Conservation (phyloP, 2,888 invertebrate species). For the Phragmatobia fuliginosa region DNA sequence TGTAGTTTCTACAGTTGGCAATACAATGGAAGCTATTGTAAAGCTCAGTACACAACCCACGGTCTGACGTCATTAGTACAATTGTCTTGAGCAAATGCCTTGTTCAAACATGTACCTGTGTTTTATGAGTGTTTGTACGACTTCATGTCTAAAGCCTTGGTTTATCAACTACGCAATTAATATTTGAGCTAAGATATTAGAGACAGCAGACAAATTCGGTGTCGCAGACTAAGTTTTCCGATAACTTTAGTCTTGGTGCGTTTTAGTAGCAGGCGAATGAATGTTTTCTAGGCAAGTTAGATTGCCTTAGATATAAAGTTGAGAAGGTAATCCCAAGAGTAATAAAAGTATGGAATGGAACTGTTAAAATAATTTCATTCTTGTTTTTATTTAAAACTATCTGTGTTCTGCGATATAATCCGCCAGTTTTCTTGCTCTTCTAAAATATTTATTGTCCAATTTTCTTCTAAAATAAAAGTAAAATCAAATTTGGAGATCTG, state of each 20-base stretch:
- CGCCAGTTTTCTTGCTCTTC: no score
- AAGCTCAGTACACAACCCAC: not conserved
- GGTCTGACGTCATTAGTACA: slow-evolving; percentile 1
- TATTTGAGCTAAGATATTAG: not conserved
- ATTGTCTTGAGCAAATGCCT: slow-evolving; percentile 13
- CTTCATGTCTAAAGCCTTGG: not conserved
- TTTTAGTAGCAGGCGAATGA: not conserved
- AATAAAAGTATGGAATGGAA: not conserved
- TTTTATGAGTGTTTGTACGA: slow-evolving; percentile 8
- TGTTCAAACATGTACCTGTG: slow-evolving; percentile 7
- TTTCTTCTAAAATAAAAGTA: no score
- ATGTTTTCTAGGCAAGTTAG: not conserved
- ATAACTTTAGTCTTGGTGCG: not conserved
- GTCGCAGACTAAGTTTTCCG: not conserved
- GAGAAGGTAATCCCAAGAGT: not conserved
- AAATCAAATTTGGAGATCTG: no score
- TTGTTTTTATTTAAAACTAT: no score
- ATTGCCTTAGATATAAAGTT: not conserved
- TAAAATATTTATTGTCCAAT: no score
- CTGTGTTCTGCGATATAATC: no score
- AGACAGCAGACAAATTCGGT: not conserved
- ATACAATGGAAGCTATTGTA: slow-evolving; percentile 7
- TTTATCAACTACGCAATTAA: slow-evolving; percentile 1
- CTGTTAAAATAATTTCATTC: no score
- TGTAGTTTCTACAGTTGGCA: not conserved